Percentiles rank a stretch among this genome's conserved stretches.
These are phyloP conservation scores for human (Homo sapiens) DNA, from an alignment of 2,113 vertebrate genomes.

Conservation along the genomic window DNA sequence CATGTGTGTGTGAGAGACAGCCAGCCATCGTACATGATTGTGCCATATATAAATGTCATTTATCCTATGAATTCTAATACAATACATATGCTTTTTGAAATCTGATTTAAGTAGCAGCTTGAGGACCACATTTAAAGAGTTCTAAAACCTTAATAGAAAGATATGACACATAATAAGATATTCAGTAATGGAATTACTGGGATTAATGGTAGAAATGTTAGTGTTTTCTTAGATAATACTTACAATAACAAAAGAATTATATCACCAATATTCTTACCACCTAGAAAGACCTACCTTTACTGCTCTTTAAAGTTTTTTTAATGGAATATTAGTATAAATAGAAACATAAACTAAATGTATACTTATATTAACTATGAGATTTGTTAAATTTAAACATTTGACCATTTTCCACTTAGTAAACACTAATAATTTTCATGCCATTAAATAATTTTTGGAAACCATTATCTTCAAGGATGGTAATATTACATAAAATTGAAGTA, in stretches of 20 bases:
- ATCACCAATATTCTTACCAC: background rate
- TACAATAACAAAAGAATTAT: background rate
- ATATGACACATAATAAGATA: background rate
- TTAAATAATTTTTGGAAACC: background rate
- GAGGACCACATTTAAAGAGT: background rate
- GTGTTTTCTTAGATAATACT: background rate
- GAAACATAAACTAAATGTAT: background rate
- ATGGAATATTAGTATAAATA: background rate
- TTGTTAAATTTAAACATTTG: background rate
- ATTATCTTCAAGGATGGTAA: background rate
- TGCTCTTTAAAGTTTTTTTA: background rate
- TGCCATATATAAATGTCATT: background rate
- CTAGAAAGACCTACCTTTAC: background rate
- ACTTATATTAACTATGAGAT: background rate
- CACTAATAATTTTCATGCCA: background rate
- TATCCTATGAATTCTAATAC: background rate
- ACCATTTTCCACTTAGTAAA: background rate
- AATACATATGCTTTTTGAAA: background rate
- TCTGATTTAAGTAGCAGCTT: background rate
- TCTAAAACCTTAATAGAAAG: background rate
- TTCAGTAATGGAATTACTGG: background rate
- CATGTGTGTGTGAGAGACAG: background rate
- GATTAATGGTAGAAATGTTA: background rate
- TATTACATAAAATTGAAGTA: background rate
- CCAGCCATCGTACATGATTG: background rate